Evolutionary conservation across 64 coral and sea anemone genomes (phyloP), one percentile per base, ranked within the genome.

Genomic region (Stichodactyla helianthus): DNA sequence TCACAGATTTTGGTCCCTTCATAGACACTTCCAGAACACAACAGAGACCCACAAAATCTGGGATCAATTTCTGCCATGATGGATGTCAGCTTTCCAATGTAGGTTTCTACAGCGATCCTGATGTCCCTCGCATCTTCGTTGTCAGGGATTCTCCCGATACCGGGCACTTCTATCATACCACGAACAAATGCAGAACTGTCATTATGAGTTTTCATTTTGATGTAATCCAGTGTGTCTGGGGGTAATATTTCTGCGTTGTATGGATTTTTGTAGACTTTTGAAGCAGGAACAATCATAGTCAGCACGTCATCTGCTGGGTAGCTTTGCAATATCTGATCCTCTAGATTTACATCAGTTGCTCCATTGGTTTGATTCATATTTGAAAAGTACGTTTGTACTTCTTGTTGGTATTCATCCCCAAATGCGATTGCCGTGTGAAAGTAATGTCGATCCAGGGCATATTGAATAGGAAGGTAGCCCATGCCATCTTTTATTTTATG

Each of bases 241-340:
- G 51, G 52, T 50, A 44, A 17, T 28, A 74, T 54, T 9, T 26
- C 65, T 74, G 35, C n/a, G 17, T 89, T 59, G 83, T 83, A 77
- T 12, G 7, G 50, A 11, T 77, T 12, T 59, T 80, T 23, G 25
- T 74, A 84, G 1, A 89, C 61, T 23, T 84, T 74, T 14, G 64
- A 84, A 12, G 80, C 88, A 13, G 80, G 22, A 19, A 84, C 53
- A 13, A 76, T 55, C 16, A 84, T 51, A 15, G 22, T 89, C 20
- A 89, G 59, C 23, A 84, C 83, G 27, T 89, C 82, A 44, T 89
- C 88, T 50, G 88, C 88, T 28, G 88, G 88, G 6, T 84, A 71
- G 52, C 51, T 89, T 77, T 76, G 81, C 20, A 70, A 17, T 18
- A 84, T 84, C 17, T 55, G 68, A 19, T 89, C 88, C 23, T 83